phyloP scores from a whole-genome alignment of 2,888 invertebrate genomes.

The Tenthredo notha region DNA sequence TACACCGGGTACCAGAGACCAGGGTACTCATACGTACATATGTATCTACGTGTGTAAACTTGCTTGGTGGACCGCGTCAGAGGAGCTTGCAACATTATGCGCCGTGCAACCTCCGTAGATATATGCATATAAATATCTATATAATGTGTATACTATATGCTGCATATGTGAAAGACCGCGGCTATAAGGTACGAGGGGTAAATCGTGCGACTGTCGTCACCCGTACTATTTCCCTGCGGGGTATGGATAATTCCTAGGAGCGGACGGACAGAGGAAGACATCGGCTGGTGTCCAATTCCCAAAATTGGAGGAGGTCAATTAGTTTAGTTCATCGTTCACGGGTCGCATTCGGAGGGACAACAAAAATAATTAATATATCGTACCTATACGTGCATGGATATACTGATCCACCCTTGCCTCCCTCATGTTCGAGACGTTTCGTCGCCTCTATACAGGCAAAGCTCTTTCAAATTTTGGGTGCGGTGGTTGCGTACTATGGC shows the following conservation, averaged over 20 bases:
- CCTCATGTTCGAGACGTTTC: neutral
- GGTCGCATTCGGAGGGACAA: neutral
- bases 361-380: neutral
- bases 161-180: neutral
- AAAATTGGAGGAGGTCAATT: neutral
- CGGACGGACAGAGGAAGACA: neutral
- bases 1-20: conserved; percentile 44
- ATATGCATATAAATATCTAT: neutral
- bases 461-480: neutral
- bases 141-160: neutral
- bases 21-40: neutral
- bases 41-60: neutral
- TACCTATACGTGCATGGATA: neutral
- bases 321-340: neutral
- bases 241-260: neutral
- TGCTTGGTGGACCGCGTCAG: conserved; percentile 31
- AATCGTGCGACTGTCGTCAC: neutral
- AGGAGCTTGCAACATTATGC: conserved; percentile 25
- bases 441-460: neutral
- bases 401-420: neutral
- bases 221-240: neutral
- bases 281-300: neutral
- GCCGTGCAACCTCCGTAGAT: neutral
- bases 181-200: neutral
- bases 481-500: neutral